phyloP scores from a whole-genome alignment of 2,797 vertebrate species.

The Lepus oiostolus region DNA sequence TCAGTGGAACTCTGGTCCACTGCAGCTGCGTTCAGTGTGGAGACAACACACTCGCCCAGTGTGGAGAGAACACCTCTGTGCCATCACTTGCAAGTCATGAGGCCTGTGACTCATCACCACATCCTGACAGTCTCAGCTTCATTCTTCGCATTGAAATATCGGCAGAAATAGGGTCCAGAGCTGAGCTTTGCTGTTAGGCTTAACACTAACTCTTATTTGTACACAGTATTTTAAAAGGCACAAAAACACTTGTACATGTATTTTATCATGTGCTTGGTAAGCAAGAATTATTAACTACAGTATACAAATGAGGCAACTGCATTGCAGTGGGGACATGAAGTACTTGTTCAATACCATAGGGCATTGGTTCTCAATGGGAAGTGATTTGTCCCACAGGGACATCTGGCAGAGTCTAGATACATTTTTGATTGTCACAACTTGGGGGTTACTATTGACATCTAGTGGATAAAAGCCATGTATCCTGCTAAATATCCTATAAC shows the following conservation, averaged over 20 bases:
- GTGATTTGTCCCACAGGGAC: not conserved
- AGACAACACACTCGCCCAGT: not conserved
- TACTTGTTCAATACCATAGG: not conserved
- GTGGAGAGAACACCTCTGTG: not conserved
- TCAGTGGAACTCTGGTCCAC: not conserved
- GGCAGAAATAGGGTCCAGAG: not conserved
- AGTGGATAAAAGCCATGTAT: not conserved
- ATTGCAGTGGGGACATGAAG: conserved; percentile 15
- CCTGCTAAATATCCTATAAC: not conserved
- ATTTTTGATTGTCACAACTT: not conserved
- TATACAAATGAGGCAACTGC: conserved; percentile 23
- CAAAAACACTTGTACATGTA: not conserved
- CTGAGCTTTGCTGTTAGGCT: not conserved
- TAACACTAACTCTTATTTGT: not conserved
- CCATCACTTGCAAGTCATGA: not conserved
- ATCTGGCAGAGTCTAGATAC: not conserved
- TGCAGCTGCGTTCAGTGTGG: not conserved
- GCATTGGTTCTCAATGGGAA: not conserved
- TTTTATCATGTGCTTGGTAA: not conserved
- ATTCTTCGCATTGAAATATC: not conserved
- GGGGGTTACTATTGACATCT: not conserved
- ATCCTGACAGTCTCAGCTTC: not conserved
- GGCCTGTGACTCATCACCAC: not conserved
- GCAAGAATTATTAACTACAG: conserved; percentile 38
- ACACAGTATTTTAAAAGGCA: conserved; percentile 22